A percentile compares a stretch with the other conserved stretches of the same genome.
Evolutionary conservation across 2,113 vertebrate species (phyloP).

Genomic region (Chitala chitala): DNA sequence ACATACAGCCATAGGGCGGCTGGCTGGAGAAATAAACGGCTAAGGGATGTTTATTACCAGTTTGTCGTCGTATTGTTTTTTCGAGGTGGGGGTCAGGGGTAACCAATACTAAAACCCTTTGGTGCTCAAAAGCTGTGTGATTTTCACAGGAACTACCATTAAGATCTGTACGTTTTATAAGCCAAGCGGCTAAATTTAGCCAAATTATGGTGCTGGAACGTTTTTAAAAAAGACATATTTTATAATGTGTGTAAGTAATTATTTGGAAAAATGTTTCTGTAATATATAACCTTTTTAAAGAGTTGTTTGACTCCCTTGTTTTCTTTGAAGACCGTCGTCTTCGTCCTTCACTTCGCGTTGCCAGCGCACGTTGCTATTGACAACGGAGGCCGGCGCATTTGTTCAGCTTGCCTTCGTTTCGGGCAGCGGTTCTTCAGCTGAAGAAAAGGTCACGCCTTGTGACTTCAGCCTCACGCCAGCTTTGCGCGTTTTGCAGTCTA

Average conservation of each 20-base stretch:
- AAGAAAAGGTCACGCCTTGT: background rate
- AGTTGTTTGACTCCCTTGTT: slow-evolving; percentile 56
- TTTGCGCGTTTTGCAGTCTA: background rate
- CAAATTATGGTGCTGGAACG: slow-evolving; percentile 65
- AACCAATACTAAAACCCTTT: slow-evolving; percentile 32
- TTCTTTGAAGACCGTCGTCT: slow-evolving; percentile 31
- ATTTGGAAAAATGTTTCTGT: slow-evolving; percentile 63
- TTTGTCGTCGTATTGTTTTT: slow-evolving; percentile 36
- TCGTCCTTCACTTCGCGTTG: background rate
- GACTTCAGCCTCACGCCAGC: background rate
- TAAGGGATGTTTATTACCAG: slow-evolving; percentile 31
- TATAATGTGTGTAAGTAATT: slow-evolving; percentile 74
- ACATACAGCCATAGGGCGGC: slow-evolving; percentile 5
- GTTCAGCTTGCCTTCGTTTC: background rate
- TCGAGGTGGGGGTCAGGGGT: slow-evolving; percentile 31
- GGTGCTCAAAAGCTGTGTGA: slow-evolving; percentile 38
- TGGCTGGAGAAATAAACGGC: slow-evolving; percentile 9
- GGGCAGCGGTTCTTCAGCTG: background rate
- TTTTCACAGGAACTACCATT: slow-evolving; percentile 42
- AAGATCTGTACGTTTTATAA: slow-evolving; percentile 45
- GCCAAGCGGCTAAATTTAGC: slow-evolving; percentile 44
- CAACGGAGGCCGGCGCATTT: no score
- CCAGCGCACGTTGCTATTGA: slow-evolving; percentile 17
- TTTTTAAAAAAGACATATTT: slow-evolving; percentile 63
- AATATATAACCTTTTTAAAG: slow-evolving; percentile 76